phyloP scores from a whole-genome alignment of 2,113 vertebrate genomes.

The Ardeotis arabs region DNA sequence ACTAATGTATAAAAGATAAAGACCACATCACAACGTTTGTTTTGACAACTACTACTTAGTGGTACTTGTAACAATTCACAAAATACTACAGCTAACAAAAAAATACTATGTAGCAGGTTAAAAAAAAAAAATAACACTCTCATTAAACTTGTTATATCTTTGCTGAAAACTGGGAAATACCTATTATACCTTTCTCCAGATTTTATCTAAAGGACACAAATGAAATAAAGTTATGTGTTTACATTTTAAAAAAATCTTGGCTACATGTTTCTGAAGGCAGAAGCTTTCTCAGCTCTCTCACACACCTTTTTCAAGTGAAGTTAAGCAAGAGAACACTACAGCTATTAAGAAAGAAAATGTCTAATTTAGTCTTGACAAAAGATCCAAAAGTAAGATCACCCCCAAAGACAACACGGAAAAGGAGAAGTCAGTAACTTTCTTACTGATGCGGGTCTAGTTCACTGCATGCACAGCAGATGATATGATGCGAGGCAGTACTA shows the following conservation, averaged over 20 bases:
- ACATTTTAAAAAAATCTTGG: not conserved
- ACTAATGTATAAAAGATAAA: not conserved
- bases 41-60: not conserved
- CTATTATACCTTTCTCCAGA: not conserved
- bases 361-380: not conserved
- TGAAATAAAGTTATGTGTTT: not conserved
- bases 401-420: not conserved
- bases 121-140: not conserved
- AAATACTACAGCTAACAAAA: not conserved
- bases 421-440: not conserved
- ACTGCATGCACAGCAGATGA: not conserved
- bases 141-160: not conserved
- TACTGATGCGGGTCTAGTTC: not conserved
- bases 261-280: not conserved
- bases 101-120: not conserved
- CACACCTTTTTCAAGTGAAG: not conserved
- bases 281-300: not conserved
- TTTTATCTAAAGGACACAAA: not conserved
- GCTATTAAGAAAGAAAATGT: not conserved
- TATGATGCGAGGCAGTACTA: accelerated
- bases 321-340: not conserved
- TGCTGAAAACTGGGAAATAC: not conserved
- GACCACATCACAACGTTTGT: not conserved
- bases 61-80: not conserved
- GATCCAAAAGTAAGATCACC: not conserved